phyloP scores from a whole-genome alignment of 2,113 vertebrate genomes.

The Opisthocomus hoazin region DNA sequence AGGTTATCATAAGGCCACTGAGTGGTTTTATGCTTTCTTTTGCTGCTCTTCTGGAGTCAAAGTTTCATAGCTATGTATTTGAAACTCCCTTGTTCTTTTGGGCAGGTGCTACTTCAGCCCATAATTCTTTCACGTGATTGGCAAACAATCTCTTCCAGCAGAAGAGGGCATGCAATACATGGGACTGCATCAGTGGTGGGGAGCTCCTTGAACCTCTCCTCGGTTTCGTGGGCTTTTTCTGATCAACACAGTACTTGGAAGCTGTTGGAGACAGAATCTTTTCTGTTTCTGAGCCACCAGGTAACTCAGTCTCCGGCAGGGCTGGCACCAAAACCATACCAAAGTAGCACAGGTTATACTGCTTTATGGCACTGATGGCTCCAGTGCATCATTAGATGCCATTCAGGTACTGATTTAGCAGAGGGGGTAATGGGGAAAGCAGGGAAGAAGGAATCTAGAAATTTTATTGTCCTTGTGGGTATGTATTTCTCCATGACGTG shows the following conservation, averaged over 20 bases:
- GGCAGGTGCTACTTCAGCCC: neutral
- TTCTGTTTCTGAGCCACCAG: neutral
- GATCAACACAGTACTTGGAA: accelerated
- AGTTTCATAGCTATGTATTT: neutral
- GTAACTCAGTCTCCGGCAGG: neutral
- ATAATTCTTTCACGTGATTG: neutral
- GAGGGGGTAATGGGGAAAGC: neutral
- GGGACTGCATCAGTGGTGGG: neutral
- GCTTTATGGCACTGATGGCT: neutral
- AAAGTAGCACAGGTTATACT: neutral
- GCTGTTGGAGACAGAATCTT: neutral
- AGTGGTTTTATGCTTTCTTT: neutral
- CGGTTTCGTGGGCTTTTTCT: neutral
- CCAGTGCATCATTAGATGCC: neutral
- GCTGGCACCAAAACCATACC: neutral
- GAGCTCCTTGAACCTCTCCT: neutral
- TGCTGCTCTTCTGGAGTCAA: neutral
- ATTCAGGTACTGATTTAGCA: neutral
- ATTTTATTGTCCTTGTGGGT: neutral
- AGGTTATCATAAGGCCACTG: neutral
- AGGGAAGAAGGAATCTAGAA: neutral
- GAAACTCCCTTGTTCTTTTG: neutral
- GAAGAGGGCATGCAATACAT: neutral
- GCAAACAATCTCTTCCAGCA: neutral
- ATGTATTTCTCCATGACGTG: neutral